Evolutionary conservation across 2,888 invertebrate genomes (phyloP), one percentile per base, ranked within the genome.

Genomic region (Xanthia togata): DNA sequence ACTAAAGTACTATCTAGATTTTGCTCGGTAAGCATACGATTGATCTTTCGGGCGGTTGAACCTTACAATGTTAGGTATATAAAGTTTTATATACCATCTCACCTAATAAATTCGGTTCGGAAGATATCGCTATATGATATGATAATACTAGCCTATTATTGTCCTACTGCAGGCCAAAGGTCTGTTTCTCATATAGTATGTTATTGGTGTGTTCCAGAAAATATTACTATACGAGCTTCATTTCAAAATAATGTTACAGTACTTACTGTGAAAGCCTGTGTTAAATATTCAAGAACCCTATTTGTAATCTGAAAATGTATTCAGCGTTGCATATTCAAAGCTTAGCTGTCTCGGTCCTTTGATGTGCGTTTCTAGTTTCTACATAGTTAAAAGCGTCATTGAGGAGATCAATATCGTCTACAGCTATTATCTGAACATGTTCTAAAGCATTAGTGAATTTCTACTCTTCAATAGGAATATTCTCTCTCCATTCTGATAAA

Each of bases 281-380:
- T 65, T 47, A 55, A 79, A 73, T 73, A 79, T 78, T 79, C 78
- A 73, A 65, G 47, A 65, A 55, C 67, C 31, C 38, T 59, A 73
- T 78, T 79, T 73, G 50, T 63, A 50, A 79, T 78, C 64, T 78
- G 79, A 72, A 72, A 78, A 53, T 78, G 44, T 73, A 65, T 78
- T 65, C 79, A 72, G 17, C 78, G 23, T 59, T 78, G 79, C 59
- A 78, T 78, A 73, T 78, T 78, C 78, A 78, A 65, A 79, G 65
- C 38, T 38, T 11, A 44, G 44, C 73, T 65, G 65, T 62, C 44
- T 31, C 73, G 20, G 20, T 23, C 47, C 65, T 67, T 67, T 78
- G 79, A 73, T 65, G 35, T 9, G 53, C n/a, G 41, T 53, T 59
- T 72, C 62, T 78, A 72, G 41, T 79, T 78, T 47, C 41, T 50